Evolutionary conservation across 2,797 vertebrate genomes (phyloP).

Genomic region (Iguana delicatissima): DNA sequence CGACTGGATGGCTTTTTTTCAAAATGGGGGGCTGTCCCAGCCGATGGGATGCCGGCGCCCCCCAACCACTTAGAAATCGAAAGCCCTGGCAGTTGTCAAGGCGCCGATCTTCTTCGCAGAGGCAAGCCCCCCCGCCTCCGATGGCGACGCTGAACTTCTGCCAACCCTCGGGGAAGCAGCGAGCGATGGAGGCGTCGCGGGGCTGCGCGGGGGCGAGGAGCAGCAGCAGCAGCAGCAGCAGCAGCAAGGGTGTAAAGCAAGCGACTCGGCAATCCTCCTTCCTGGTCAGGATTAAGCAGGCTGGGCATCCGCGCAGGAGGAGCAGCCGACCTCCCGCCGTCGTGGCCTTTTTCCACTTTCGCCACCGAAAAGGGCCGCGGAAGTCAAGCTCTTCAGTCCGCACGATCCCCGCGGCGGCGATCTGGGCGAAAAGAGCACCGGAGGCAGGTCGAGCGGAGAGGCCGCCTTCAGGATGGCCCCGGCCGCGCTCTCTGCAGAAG

Average conservation of each 20-base stretch:
- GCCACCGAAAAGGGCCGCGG: not conserved
- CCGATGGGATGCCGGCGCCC: no score
- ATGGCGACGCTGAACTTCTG: conserved; percentile 44
- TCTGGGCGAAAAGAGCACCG: no score
- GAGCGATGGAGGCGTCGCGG: not conserved
- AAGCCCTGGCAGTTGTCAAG: conserved; percentile 11
- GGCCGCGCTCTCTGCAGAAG: no score
- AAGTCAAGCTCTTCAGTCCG: not conserved
- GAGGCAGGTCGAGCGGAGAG: no score
- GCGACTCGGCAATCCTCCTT: no score
- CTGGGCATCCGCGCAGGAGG: conserved; percentile 47
- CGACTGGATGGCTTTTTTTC: no score
- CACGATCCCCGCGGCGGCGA: conserved; percentile 1
- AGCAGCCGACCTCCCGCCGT: not conserved
- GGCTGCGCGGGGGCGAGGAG: not conserved
- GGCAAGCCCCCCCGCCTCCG: not conserved
- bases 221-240: no score
- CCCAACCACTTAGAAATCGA: no score
- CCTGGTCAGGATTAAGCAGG: not conserved
- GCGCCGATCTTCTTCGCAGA: conserved; percentile 19
- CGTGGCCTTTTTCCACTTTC: not conserved
- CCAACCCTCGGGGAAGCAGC: conserved; percentile 40
- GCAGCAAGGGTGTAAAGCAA: no score
- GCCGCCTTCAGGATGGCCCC: no score
- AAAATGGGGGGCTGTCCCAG: no score